phyloP scores from a whole-genome alignment of 2,888 invertebrate species.

The Erpobdella octoculata region DNA sequence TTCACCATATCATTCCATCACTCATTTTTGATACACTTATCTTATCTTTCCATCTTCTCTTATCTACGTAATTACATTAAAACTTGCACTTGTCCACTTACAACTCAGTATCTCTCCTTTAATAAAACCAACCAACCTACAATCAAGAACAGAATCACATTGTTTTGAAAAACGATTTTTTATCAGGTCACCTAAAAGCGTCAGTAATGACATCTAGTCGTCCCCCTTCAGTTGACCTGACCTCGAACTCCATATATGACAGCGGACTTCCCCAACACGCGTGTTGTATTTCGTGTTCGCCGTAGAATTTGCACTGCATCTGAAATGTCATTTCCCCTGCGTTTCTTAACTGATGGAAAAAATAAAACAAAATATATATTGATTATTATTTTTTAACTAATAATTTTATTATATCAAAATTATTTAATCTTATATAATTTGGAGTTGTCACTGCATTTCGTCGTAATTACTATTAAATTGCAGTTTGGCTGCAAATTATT shows the following conservation, averaged over 20 bases:
- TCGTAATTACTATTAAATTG: too few species aligned
- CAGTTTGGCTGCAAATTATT: too few species aligned
- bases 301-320: conserved; percentile 58
- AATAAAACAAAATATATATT: too few species aligned
- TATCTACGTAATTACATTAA: too few species aligned
- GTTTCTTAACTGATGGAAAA: conserved; percentile 13
- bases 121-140: not conserved
- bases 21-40: not conserved
- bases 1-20: not conserved
- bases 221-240: conserved; percentile 50
- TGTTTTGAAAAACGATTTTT: not conserved
- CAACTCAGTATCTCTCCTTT: not conserved
- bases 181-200: conserved; percentile 47
- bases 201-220: conserved; percentile 55
- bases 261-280: conserved; percentile 57
- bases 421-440: too few species aligned
- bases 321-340: conserved; percentile 15
- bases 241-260: conserved; percentile 57
- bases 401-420: too few species aligned
- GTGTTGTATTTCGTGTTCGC: conserved; percentile 55
- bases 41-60: not conserved
- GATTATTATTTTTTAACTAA: too few species aligned
- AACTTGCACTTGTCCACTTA: not conserved
- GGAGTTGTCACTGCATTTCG: too few species aligned
- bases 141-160: not conserved